Base-by-base conservation (phyloP, 2,888 invertebrate species). In the Limenitis camilla region DNA sequence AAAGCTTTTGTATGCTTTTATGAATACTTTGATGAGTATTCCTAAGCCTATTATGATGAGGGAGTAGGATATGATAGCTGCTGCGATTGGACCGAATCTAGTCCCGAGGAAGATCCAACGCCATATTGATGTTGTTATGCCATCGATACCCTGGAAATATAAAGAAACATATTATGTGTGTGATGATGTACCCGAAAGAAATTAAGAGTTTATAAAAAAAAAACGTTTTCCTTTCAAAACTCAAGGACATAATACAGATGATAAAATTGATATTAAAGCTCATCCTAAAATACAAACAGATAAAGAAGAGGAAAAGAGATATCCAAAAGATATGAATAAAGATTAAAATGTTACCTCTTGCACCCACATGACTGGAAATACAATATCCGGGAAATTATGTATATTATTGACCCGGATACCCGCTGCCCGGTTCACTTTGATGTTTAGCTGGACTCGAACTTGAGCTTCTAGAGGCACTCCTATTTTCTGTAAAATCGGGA, bases 361-460 rank as follows among this genome's bases (percentile, higher is more conserved):
- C 2, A 95, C 64, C 96, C 96, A 96, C 93, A 96, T 94, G 38
- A 96, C 91, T 0, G 96, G 96, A 72, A 95, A 95, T 6, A 94
- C 89, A 47, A 94, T 94, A 69, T 92, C 91, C 0, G 94, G 93
- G 66, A 96, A 95, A 58, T 92, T 90, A 60, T 92, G 83, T 8
- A 95, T 94, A 5, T 92, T 89, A 60, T 90, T 88, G 52, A 85
- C 73, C 0, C 69, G 61, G 40, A 96, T 91, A 60, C 92, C 89
- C 1, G 91, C 89, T 1, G 95, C 93, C 8, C 89, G 90, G 54
- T 94, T 92, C 6, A 96, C 93, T 71, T 93, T 93, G 52, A 96
- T 73, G 71, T 96, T 96, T 39, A 96, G 81, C 62, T 96, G 96
- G 0, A 95, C 91, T 3, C 95, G 89, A 2, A 95, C 92, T 72